These are phyloP conservation scores for Poliocrania exsul DNA, from an alignment of 2,797 vertebrate species.

Conservation along the genomic window DNA sequence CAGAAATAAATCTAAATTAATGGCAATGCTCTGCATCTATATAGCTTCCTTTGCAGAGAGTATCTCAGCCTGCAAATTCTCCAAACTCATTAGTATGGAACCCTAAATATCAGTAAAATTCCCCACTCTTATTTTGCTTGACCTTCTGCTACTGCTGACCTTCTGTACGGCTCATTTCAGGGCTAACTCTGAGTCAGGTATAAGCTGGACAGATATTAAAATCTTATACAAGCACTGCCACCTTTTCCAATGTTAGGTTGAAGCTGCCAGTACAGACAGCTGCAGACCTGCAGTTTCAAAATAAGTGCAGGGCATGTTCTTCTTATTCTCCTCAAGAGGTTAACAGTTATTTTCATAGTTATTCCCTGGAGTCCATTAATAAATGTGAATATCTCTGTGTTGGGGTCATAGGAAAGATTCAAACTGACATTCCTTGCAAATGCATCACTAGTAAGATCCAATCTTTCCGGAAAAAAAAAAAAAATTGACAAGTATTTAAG, in stretches of 20 bases:
- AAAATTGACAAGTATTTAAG: neutral
- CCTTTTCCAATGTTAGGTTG: neutral
- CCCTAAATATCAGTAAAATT: conserved; percentile 32
- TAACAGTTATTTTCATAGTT: conserved; percentile 51
- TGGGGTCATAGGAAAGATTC: conserved; percentile 57
- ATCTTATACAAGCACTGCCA: neutral
- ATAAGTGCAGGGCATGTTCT: conserved; percentile 35
- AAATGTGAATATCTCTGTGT: conserved; percentile 10
- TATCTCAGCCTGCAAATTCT: neutral
- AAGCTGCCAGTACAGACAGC: neutral
- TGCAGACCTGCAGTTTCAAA: conserved; percentile 34
- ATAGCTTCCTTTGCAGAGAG: neutral
- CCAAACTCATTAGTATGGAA: conserved; percentile 15
- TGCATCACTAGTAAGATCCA: neutral
- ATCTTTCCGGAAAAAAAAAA: neutral
- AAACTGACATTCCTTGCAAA: conserved; percentile 53
- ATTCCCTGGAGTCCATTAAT: conserved; percentile 50
- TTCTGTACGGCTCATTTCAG: neutral
- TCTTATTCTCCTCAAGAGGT: conserved; percentile 47
- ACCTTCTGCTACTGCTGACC: conserved; percentile 11
- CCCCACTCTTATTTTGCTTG: neutral
- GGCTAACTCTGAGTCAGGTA: neutral
- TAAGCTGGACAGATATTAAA: neutral
- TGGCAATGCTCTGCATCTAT: neutral
- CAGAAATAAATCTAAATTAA: conserved; percentile 34